These are phyloP conservation scores for Colostygia pectinataria DNA, from an alignment of 2,888 invertebrate species.

Conservation along the genomic window DNA sequence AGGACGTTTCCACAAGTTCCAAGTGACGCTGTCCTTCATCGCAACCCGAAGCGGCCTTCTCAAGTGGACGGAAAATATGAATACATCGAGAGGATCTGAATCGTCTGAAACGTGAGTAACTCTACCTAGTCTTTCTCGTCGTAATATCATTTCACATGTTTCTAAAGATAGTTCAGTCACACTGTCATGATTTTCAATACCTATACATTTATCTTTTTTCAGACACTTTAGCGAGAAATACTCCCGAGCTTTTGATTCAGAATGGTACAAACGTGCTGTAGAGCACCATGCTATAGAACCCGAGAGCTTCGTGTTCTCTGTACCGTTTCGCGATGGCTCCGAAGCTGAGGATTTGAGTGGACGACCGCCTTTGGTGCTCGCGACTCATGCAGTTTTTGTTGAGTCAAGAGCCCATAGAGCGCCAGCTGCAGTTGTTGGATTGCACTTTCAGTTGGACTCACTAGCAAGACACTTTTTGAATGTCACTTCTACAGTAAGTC, in stretches of 20 bases:
- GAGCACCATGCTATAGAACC: conserved; percentile 94
- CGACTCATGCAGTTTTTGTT: conserved; percentile 95
- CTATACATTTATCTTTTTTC: conserved; percentile 37
- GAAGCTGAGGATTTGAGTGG: conserved; percentile 83
- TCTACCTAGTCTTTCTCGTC: too few relatives aligned
- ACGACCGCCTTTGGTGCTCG: conserved; percentile 87
- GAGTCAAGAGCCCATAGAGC: conserved; percentile 92
- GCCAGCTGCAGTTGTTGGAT: conserved; percentile 95
- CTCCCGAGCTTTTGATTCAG: conserved; percentile 91
- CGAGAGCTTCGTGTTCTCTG: conserved; percentile 95
- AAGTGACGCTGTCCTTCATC: conserved; percentile 92
- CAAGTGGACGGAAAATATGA: conserved; percentile 91
- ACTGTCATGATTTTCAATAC: too few relatives aligned
- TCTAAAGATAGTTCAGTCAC: not conserved
- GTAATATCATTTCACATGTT: not conserved
- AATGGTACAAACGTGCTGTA: conserved; percentile 95
- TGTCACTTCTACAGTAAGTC: conserved; percentile 91
- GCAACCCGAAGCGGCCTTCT: conserved; percentile 95
- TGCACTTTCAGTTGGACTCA: conserved; percentile 93
- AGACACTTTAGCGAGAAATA: conserved; percentile 93
- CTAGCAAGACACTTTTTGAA: conserved; percentile 93
- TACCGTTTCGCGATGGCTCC: conserved; percentile 87
- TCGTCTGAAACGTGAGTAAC: conserved; percentile 86
- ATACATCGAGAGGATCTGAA: conserved; percentile 73
- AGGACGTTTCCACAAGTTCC: conserved; percentile 92